Conservation (phyloP, 1,140 invertebrate species). For the Probaryconus sp. region DNA sequence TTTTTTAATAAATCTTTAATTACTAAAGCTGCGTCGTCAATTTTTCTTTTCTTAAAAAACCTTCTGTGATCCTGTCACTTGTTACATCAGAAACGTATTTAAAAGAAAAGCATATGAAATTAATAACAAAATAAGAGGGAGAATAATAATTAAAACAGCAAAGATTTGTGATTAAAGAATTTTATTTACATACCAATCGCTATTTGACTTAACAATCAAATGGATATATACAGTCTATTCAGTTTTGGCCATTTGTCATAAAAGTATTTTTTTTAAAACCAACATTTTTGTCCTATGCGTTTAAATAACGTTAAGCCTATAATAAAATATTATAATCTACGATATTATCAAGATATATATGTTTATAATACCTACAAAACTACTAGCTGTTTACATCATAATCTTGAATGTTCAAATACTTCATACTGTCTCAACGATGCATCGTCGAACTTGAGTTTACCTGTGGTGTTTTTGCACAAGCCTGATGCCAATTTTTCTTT, state of each 20-base stretch:
- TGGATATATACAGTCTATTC: constrained; percentile 70
- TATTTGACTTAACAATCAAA: constrained; percentile 69
- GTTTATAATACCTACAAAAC: constrained; percentile 49
- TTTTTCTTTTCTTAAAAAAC: neutral
- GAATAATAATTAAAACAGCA: constrained; percentile 8
- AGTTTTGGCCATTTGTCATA: constrained; percentile 66
- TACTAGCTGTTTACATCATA: constrained; percentile 37
- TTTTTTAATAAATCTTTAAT: constrained; percentile 76
- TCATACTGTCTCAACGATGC: constrained; percentile 3
- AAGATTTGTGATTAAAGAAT: constrained; percentile 61
- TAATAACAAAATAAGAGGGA: neutral
- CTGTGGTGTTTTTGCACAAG: too few relatives aligned
- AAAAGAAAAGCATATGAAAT: too few relatives aligned
- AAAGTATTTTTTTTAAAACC: constrained; percentile 61
- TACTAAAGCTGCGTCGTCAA: constrained; percentile 30
- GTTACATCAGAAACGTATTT: too few relatives aligned
- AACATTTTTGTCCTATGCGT: constrained; percentile 49
- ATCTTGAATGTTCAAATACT: constrained; percentile 5
- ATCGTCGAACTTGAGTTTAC: constrained; percentile 11
- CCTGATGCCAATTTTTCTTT: too few relatives aligned
- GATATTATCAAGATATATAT: constrained; percentile 52
- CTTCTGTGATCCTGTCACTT: too few relatives aligned
- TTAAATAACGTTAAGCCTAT: constrained; percentile 61
- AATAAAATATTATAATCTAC: constrained; percentile 58
- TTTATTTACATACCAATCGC: constrained; percentile 71